These are phyloP conservation scores for Scophthalmus maximus DNA, from an alignment of 2,113 vertebrate genomes.

Conservation along the genomic window DNA sequence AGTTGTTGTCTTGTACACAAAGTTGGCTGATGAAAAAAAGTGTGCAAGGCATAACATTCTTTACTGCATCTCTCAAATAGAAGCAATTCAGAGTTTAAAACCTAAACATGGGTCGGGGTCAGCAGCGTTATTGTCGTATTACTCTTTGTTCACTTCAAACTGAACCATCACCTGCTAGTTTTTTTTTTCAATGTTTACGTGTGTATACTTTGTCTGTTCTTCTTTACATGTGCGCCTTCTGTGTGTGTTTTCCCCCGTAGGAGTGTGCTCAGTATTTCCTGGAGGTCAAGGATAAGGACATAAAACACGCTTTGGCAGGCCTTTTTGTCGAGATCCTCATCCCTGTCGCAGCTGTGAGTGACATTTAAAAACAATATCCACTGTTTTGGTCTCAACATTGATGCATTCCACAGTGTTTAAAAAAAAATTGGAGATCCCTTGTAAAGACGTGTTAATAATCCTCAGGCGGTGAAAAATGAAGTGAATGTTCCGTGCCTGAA, in stretches of 20 bases:
- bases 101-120: background rate
- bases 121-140: background rate
- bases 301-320: slow-evolving; percentile 97
- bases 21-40: background rate
- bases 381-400: background rate
- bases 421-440: too few relatives aligned
- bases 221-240: slow-evolving; percentile 10
- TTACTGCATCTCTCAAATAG: background rate
- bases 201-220: background rate
- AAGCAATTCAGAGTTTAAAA: background rate
- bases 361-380: background rate
- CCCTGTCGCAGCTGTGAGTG: slow-evolving; percentile 98
- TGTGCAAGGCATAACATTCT: background rate
- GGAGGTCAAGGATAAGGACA: slow-evolving; percentile 99
- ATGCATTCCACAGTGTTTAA: background rate
- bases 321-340: slow-evolving; percentile 99
- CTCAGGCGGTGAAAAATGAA: slow-evolving; percentile 99
- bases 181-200: too few relatives aligned
- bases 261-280: slow-evolving; percentile 99
- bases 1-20: background rate
- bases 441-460: too few relatives aligned
- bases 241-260: slow-evolving; percentile 77
- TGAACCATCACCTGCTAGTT: background rate
- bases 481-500: slow-evolving; percentile 99
- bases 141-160: background rate